phyloP scores from a whole-genome alignment of 2,113 vertebrate species.

The Ifrita kowaldi region DNA sequence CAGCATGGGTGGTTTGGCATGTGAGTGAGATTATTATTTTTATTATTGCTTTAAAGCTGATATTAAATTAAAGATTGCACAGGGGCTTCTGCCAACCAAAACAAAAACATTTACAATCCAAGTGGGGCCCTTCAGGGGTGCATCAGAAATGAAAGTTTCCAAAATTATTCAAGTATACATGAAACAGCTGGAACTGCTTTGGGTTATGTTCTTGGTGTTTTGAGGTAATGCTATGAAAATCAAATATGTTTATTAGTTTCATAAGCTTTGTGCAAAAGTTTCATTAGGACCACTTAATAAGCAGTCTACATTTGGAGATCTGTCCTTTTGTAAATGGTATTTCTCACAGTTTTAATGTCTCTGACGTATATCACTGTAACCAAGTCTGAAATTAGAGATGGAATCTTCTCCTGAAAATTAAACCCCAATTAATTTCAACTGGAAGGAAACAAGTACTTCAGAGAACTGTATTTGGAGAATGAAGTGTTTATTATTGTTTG shows the following conservation, averaged over 20 bases:
- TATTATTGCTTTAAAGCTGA: constrained; percentile 45
- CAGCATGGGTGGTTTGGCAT: constrained; percentile 54
- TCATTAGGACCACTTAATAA: background rate
- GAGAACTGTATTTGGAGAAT: background rate
- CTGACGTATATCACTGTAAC: background rate
- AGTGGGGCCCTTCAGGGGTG: constrained; percentile 13
- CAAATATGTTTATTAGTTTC: constrained; percentile 16
- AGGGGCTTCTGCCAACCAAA: constrained; percentile 47
- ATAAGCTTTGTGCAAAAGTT: background rate
- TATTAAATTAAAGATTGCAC: constrained; percentile 39
- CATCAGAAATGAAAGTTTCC: constrained; percentile 33
- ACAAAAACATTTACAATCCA: constrained; percentile 30
- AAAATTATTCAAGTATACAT: constrained; percentile 37
- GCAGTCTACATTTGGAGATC: background rate
- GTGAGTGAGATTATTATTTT: constrained; percentile 1
- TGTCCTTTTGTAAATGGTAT: background rate
- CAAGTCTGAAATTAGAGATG: background rate
- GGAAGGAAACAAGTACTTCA: constrained; percentile 8
- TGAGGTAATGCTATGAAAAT: constrained; percentile 30
- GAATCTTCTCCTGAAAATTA: background rate
- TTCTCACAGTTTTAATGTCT: background rate
- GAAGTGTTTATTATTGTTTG: background rate
- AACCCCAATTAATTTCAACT: constrained; percentile 23
- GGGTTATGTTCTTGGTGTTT: constrained; percentile 29
- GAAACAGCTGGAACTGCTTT: constrained; percentile 59